Base-by-base conservation (phyloP, 2,113 vertebrate genomes). In the Brienomyrus longianalis region DNA sequence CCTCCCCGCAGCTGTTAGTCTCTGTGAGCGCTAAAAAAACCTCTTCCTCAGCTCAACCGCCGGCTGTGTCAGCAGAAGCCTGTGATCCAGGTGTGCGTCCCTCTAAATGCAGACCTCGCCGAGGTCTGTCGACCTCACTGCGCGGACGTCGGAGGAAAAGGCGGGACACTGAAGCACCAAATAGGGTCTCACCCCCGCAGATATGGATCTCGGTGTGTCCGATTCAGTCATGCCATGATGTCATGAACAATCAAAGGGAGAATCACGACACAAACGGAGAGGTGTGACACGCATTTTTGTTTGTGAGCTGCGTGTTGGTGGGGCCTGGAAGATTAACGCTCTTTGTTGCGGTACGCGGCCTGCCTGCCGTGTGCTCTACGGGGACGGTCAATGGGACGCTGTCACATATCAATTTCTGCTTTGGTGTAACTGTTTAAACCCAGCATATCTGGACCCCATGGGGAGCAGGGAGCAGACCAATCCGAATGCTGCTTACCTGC, bases 171-270 rank as follows among this genome's bases (percentile, higher is more conserved):
- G 9, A 51, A 35, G 3, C 50, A 52, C 51, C 51, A 21, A 87
- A 87, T 39, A 35, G 85, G 85, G 27, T 51, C 1, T 51, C 50
- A 35, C 85, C 50, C 27, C 50, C 50, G 8, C 85, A 56, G 85
- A 87, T 87, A 54, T 52, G 85, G 85, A 87, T 87, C 85, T 54
- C 27, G 1, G 3, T 56, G 85, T 84, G 85, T 87, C 31, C 85
- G 50, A 87, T 56, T 87, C 85, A 87, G 51, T 51, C 85, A 54
- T 86, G 84, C 84, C 84, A 87, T 87, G 85, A 87, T 87, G 85
- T 87, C 85, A 87, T 48, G 31, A 52, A 87, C 51, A 87, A 87
- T 87, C 51, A 87, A 54, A 87, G 85, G 27, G 15, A 56, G 85
- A 52, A 56, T 87, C 85, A 56, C 85, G 31, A n/a, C 48, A 35